Percentiles rank a stretch among this genome's conserved stretches.
phyloP scores from a whole-genome alignment of 2,113 vertebrate genomes.

The Cavia porcellus region DNA sequence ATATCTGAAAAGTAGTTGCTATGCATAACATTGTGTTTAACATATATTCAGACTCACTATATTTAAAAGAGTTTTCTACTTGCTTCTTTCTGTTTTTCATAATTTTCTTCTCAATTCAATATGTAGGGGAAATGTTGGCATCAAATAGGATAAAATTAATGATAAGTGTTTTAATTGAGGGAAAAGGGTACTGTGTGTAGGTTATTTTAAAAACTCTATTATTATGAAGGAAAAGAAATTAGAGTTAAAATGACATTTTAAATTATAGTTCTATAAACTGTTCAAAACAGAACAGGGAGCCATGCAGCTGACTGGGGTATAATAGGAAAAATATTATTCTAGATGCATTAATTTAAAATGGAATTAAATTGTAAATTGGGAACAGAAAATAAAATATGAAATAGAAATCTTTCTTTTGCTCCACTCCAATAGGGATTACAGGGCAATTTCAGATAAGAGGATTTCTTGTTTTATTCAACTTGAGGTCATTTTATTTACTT shows the following conservation, averaged over 20 bases:
- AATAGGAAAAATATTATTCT: conserved; percentile 67
- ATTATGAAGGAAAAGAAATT: not conserved
- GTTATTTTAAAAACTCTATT: conserved; percentile 2
- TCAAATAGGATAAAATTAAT: conserved; percentile 37
- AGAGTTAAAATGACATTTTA: conserved; percentile 56
- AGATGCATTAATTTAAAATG: conserved; percentile 64
- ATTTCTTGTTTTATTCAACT: conserved; percentile 71
- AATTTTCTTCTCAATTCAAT: conserved; percentile 33
- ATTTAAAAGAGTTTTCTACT: conserved; percentile 9
- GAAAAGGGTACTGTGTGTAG: not conserved
- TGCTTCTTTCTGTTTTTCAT: not conserved
- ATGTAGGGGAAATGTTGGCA: not conserved
- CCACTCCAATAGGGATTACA: conserved; percentile 60
- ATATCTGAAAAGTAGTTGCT: not conserved
- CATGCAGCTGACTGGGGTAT: not conserved
- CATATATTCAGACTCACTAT: not conserved
- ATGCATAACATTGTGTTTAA: not conserved
- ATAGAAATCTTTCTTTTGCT: conserved; percentile 71
- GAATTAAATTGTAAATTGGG: conserved; percentile 59
- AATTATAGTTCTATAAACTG: conserved; percentile 37
- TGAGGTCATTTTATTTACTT: conserved; percentile 46
- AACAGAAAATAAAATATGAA: conserved; percentile 64
- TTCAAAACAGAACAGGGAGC: conserved; percentile 22
- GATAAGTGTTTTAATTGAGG: not conserved
- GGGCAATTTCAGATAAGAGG: conserved; percentile 73